phyloP scores from a whole-genome alignment of 2,797 vertebrate species.

The Ateles fusciceps region DNA sequence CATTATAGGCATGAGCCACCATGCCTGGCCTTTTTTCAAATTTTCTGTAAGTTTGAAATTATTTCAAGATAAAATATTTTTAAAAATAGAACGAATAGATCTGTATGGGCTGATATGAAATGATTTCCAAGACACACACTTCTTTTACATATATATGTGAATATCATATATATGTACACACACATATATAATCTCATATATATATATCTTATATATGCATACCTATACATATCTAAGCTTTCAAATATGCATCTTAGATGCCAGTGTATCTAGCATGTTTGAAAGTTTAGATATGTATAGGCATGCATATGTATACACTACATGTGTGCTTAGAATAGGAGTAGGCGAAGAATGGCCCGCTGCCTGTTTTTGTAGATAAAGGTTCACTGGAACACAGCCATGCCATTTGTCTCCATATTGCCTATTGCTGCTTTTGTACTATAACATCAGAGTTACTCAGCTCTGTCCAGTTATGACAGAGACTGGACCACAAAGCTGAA shows the following conservation, averaged over 20 bases:
- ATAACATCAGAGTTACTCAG: not conserved
- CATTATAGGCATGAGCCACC: not conserved
- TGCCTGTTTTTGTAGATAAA: not conserved
- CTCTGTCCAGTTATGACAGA: not conserved
- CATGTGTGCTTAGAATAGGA: not conserved
- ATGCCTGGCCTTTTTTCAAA: not conserved
- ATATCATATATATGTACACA: not conserved
- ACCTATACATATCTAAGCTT: not conserved
- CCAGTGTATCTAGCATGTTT: not conserved
- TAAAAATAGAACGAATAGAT: not conserved
- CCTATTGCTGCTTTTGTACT: not conserved
- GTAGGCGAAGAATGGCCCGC: fast-evolving
- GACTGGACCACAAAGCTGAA: not conserved
- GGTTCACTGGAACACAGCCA: not conserved
- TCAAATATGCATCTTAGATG: not conserved
- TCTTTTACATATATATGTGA: not conserved
- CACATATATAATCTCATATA: not conserved
- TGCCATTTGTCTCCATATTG: not conserved
- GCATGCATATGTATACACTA: not conserved
- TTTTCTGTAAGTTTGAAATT: not conserved
- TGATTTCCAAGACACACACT: not conserved
- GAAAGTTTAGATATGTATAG: not conserved
- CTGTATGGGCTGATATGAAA: not conserved
- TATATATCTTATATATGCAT: not conserved
- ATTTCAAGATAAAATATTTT: not conserved